Evolutionary conservation across 2,888 invertebrate species (phyloP).

Genomic region (Aphrophora alni): DNA sequence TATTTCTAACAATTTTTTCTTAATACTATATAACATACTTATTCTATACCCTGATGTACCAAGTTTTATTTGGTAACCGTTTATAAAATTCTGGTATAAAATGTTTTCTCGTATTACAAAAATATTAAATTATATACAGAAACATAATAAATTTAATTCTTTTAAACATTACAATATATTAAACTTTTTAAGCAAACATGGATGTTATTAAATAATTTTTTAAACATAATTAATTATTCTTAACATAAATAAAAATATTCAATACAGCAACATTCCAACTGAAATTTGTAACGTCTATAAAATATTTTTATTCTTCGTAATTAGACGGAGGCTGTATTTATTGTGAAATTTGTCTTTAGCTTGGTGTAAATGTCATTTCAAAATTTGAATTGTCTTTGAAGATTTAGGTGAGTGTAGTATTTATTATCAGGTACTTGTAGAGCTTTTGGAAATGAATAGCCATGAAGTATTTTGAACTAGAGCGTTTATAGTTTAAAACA

Average conservation of each 20-base stretch:
- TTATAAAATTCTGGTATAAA: neutral
- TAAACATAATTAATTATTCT: neutral
- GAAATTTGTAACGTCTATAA: neutral
- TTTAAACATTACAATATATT: too few relatives aligned
- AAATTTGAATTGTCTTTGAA: neutral
- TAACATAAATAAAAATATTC: neutral
- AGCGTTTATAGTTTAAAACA: too few relatives aligned
- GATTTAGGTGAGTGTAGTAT: neutral
- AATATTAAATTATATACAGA: too few relatives aligned
- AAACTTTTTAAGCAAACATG: neutral
- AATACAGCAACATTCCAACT: neutral
- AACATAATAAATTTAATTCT: too few relatives aligned
- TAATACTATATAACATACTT: neutral
- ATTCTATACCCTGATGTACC: neutral
- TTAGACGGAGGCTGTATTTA: neutral
- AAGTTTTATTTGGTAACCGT: neutral
- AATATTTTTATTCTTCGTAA: neutral
- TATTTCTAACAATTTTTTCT: neutral
- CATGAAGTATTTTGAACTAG: too few relatives aligned
- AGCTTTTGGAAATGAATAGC: neutral
- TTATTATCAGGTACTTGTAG: neutral
- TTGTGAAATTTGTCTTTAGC: neutral
- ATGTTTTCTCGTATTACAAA: too few relatives aligned
- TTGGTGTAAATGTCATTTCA: neutral
- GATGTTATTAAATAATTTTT: neutral